Percentiles rank a stretch among this genome's conserved stretches.
Evolutionary conservation across 2,888 invertebrate genomes (phyloP).

Genomic region (Prenolepis imparis): DNA sequence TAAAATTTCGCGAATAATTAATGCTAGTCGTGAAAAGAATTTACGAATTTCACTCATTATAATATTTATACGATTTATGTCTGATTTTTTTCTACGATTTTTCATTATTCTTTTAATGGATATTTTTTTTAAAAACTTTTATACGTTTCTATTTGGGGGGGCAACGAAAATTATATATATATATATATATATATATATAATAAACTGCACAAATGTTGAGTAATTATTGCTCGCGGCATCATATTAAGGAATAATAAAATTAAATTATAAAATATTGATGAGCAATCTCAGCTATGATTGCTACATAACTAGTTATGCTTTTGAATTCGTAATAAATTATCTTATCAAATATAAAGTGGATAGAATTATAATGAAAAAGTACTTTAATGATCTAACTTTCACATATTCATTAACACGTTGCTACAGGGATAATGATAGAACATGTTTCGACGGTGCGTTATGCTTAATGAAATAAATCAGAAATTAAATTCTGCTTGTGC

Average conservation of each 20-base stretch:
- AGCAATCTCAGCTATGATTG: slow-evolving; percentile 10
- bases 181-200: not conserved
- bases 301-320: slow-evolving; percentile 18
- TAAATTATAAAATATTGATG: not conserved
- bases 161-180: not conserved
- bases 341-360: slow-evolving; percentile 24
- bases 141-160: too few species aligned
- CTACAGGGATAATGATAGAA: slow-evolving; percentile 49
- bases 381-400: slow-evolving; percentile 65
- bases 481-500: not conserved
- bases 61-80: slow-evolving; percentile 9
- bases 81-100: not conserved
- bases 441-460: not conserved
- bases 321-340: slow-evolving; percentile 30
- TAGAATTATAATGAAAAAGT: slow-evolving; percentile 57
- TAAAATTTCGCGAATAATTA: not conserved
- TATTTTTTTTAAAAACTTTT: too few species aligned
- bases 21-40: not conserved
- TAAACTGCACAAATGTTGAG: not conserved
- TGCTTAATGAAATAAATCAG: slow-evolving; percentile 13
- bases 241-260: not conserved
- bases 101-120: too few species aligned
- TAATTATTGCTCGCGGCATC: slow-evolving; percentile 2
- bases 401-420: slow-evolving; percentile 36
- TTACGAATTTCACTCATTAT: not conserved